These are phyloP conservation scores for Burhinus oedicnemus DNA, from an alignment of 2,113 vertebrate species.

Conservation along the genomic window DNA sequence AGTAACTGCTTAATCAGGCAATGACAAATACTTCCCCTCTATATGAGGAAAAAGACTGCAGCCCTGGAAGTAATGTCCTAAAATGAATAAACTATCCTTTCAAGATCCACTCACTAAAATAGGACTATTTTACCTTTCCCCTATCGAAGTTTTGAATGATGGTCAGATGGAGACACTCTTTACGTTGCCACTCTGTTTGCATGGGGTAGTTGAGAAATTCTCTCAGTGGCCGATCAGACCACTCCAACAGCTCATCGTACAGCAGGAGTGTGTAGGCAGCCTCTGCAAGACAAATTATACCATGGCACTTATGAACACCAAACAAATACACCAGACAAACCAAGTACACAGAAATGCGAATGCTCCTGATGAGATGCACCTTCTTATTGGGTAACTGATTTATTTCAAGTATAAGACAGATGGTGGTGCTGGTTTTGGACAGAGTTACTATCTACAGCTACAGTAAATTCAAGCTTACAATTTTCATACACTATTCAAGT, in stretches of 20 bases:
- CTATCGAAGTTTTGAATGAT: slow-evolving; percentile 97
- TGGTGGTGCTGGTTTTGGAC: not conserved
- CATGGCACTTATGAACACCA: not conserved
- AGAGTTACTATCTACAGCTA: not conserved
- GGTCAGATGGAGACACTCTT: slow-evolving; percentile 93
- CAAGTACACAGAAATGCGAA: not conserved
- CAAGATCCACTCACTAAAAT: not conserved
- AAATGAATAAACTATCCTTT: not conserved
- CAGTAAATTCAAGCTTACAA: not conserved
- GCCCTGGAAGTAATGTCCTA: not conserved
- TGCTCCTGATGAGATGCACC: not conserved
- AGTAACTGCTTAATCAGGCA: not conserved
- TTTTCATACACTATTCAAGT: not conserved
- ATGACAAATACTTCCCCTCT: not conserved
- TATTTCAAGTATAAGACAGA: not conserved
- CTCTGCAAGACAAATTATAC: slow-evolving; percentile 76
- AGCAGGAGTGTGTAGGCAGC: slow-evolving; percentile 94
- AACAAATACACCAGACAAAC: not conserved
- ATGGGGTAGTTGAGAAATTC: slow-evolving; percentile 97
- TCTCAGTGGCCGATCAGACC: slow-evolving; percentile 92
- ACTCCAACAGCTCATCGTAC: slow-evolving; percentile 94
- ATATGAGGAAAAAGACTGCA: not conserved
- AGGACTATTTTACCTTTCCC: slow-evolving; percentile 77
- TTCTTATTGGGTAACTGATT: not conserved
- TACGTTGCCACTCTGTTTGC: slow-evolving; percentile 98